A percentile compares a stretch with the other conserved stretches of the same genome.
These are phyloP conservation scores for Microctenopoma lineatum DNA, from an alignment of 2,797 vertebrate genomes.

Conservation along the genomic window DNA sequence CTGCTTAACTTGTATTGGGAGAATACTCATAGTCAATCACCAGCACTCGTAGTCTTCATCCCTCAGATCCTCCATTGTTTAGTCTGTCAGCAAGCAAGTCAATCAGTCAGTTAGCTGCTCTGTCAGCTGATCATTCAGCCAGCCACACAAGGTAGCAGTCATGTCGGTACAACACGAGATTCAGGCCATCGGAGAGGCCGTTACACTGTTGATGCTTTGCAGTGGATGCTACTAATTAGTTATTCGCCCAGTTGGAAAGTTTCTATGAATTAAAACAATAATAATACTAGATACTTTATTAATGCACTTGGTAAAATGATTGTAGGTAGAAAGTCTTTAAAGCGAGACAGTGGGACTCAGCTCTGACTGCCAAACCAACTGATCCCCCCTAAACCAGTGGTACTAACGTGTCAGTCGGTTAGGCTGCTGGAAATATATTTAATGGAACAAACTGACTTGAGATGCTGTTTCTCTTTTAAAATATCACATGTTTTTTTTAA, in stretches of 20 bases:
- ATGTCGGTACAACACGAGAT: conserved; percentile 2
- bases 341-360: too few relatives aligned
- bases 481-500: too few relatives aligned
- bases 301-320: too few relatives aligned
- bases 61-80: conserved; percentile 35
- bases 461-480: too few relatives aligned
- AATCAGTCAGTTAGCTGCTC: conserved; percentile 42
- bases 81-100: conserved; percentile 39
- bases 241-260: conserved; percentile 5
- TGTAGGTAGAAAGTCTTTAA: too few relatives aligned
- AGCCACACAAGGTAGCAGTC: conserved; percentile 41
- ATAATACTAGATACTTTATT: too few relatives aligned
- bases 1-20: conserved; percentile 28
- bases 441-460: too few relatives aligned
- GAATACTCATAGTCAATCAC: conserved; percentile 41
- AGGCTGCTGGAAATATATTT: too few relatives aligned
- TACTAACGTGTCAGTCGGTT: too few relatives aligned
- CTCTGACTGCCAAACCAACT: too few relatives aligned
- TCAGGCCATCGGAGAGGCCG: conserved; percentile 46
- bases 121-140: conserved; percentile 37
- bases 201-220: conserved; percentile 27
- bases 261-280: background rate
- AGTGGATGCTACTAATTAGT: background rate
- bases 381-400: too few relatives aligned
- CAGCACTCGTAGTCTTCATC: conserved; percentile 11